Evolutionary conservation across 2,113 vertebrate genomes (phyloP), one percentile per base, ranked within the genome.

Genomic region (Mormoops blainvillei): DNA sequence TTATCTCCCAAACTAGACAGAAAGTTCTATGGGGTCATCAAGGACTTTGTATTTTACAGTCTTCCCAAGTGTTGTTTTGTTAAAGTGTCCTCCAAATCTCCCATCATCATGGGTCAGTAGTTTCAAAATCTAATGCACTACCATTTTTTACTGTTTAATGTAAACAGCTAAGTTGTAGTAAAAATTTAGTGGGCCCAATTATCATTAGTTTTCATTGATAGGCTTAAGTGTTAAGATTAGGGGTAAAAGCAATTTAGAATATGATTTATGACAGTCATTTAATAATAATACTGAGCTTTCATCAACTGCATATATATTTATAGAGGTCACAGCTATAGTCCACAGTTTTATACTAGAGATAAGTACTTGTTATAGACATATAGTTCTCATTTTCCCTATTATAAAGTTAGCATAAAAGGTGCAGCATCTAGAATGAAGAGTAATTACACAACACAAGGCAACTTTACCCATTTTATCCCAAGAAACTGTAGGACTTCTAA

Each of bases 101-200:
- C 13, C 41, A 83, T 68, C 54, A 85, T 81, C 41, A 67, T 24
- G 11, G 38, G 45, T 89, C 26, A 83, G 38, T 26, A 93, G 58
- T 86, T 93, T 93, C 22, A 87, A 94, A 95, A 61, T 89, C 28
- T 84, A 68, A 80, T 41, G 28, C 38, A 94, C 28, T 84, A 36
- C 77, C 20, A 78, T 74, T 96, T 76, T 83, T 95, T 52, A 93
- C 13, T 94, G 28, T 48, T 54, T 43, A 87, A 52, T 41, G 2
- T 78, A 83, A 77, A 76, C 41, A 93, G 58, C 71, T 68, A 82
- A 77, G 38, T 54, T 56, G 19, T 71, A 88, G n/a, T 81, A 86
- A 86, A 86, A 85, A 74, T 80, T 89, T 89, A 93, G 18, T 81
- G 15, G 41, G 56, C n/a, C 41, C 12, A 92, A 61, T 89, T 93